Percentiles rank a stretch among this genome's conserved stretches.
phyloP scores from a whole-genome alignment of 2,113 vertebrate species.

The Nettapus auritus region DNA sequence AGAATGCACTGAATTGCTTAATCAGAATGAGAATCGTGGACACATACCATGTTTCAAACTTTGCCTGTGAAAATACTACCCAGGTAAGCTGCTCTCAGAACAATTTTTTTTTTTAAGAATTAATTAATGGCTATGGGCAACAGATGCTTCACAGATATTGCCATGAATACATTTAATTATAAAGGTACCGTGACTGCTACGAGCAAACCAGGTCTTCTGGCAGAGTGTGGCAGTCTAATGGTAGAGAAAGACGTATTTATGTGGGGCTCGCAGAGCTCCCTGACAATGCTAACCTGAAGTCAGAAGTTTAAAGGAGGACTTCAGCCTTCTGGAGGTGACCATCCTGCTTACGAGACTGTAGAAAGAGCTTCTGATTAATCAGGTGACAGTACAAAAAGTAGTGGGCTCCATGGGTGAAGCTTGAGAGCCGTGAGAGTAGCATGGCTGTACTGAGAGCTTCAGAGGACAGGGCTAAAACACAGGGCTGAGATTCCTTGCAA shows the following conservation, averaged over 20 bases:
- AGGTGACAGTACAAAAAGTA: not conserved
- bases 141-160: not conserved
- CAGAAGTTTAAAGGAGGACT: not conserved
- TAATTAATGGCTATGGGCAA: not conserved
- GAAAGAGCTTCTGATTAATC: not conserved
- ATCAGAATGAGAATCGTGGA: not conserved
- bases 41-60: accelerated
- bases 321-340: not conserved
- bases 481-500: not conserved
- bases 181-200: not conserved
- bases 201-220: not conserved
- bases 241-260: not conserved
- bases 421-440: too few species aligned
- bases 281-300: not conserved
- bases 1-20: not conserved
- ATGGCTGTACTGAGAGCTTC: not conserved
- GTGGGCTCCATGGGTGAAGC: too few species aligned
- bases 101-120: not conserved
- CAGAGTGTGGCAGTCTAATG: not conserved
- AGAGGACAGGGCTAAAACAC: not conserved
- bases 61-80: not conserved
- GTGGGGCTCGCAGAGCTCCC: not conserved
- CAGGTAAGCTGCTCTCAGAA: not conserved
- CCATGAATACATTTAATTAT: not conserved
- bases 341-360: not conserved